Evolutionary conservation across 64 coral and sea anemone genomes (phyloP).

Genomic region (Orbicella faveolata): DNA sequence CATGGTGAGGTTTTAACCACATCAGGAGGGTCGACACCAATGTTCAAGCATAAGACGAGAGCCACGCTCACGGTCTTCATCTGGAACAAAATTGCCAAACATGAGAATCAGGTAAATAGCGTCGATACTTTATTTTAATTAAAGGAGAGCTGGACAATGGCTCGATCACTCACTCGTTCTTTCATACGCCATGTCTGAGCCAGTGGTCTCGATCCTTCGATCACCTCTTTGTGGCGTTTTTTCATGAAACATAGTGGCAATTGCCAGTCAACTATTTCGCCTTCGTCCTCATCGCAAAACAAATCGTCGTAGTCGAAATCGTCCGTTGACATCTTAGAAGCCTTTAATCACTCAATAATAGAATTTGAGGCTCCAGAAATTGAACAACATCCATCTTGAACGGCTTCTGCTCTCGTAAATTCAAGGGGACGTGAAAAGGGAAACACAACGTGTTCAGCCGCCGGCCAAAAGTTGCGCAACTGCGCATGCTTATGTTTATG

Average conservation of each 20-base stretch:
- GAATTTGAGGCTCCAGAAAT: not conserved
- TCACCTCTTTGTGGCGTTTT: conserved; percentile 87
- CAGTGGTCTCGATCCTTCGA: conserved; percentile 82
- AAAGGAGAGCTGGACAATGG: not conserved
- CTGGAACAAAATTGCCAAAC: conserved; percentile 41
- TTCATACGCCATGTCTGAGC: conserved; percentile 99
- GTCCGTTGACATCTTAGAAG: conserved; percentile 77
- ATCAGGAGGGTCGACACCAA: conserved; percentile 96
- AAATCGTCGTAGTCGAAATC: conserved; percentile 75
- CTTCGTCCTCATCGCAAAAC: conserved; percentile 87
- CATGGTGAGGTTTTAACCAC: conserved; percentile 95
- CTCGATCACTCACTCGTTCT: conserved; percentile 72
- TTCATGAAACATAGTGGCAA: conserved; percentile 98
- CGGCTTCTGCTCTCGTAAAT: not conserved
- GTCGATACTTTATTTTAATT: not conserved
- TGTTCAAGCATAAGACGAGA: conserved; percentile 92
- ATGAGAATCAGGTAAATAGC: not conserved
- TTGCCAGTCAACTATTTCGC: conserved; percentile 97
- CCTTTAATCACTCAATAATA: not conserved
- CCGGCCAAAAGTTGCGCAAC: not conserved
- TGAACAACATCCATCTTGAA: conserved; percentile 24
- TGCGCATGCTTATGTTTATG: conserved; percentile 83
- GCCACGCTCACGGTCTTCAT: conserved; percentile 99
- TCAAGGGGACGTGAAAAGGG: not conserved
- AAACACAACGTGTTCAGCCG: conserved; percentile 35